Percentiles rank a stretch among this genome's conserved stretches.
Conservation (phyloP, 2,113 vertebrate species). For the Cynopterus brachyotis region DNA sequence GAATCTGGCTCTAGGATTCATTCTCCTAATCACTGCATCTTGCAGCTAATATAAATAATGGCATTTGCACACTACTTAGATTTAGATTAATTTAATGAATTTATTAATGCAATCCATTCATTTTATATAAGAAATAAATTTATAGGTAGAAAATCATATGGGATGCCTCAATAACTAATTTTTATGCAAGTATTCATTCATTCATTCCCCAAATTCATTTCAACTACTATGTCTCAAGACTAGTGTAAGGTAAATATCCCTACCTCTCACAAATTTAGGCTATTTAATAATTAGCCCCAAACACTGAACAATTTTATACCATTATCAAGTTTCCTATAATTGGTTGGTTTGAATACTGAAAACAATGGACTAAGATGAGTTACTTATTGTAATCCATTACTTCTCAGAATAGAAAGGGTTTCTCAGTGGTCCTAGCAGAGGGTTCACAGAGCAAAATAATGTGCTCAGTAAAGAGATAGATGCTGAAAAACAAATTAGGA, state of each 20-base stretch:
- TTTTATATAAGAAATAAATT: neutral
- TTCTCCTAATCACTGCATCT: neutral
- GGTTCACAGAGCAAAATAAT: neutral
- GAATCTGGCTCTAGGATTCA: neutral
- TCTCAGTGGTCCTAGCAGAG: neutral
- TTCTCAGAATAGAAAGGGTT: neutral
- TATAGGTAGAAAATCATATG: neutral
- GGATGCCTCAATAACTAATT: neutral
- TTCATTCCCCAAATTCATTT: neutral
- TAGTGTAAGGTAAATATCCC: neutral
- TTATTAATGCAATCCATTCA: neutral
- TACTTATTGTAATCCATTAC: neutral
- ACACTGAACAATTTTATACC: neutral
- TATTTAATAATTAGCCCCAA: neutral
- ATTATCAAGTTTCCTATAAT: neutral
- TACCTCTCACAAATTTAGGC: neutral
- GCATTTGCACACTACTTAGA: neutral
- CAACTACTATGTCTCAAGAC: neutral
- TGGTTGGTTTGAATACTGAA: neutral
- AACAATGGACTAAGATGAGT: neutral
- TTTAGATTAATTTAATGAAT: neutral
- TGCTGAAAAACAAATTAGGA: neutral
- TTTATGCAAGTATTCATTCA: neutral
- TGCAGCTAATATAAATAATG: neutral
- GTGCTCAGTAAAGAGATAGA: neutral